phyloP scores from a whole-genome alignment of 2,888 invertebrate species.

The Thera britannica region DNA sequence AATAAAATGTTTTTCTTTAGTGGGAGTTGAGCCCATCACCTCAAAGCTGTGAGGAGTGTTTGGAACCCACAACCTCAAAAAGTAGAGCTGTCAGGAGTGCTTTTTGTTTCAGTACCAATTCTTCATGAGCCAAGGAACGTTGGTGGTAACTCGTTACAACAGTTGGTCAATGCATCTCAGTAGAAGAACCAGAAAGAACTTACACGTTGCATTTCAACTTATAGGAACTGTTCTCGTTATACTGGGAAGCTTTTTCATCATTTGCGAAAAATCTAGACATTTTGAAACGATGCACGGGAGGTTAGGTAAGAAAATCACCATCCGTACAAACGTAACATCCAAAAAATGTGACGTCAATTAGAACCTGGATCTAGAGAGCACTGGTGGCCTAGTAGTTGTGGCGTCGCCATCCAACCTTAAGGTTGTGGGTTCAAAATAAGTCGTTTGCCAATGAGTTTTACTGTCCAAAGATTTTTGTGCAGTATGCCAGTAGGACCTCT shows the following conservation, averaged over 20 bases:
- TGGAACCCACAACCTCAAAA: no score
- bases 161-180: slow-evolving; percentile 55
- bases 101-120: slow-evolving; percentile 58
- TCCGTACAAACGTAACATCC: not conserved
- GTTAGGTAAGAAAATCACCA: slow-evolving; percentile 42
- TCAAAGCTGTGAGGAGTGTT: no score
- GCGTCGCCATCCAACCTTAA: no score
- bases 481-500: no score
- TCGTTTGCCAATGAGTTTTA: no score
- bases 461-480: no score
- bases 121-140: slow-evolving; percentile 58
- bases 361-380: no score
- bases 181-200: slow-evolving; percentile 41
- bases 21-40: no score
- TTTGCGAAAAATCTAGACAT: slow-evolving; percentile 41
- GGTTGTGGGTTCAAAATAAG: no score
- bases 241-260: slow-evolving; percentile 47
- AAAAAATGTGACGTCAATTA: no score
- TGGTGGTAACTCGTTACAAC: slow-evolving; percentile 55
- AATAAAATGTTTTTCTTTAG: no score
- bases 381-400: no score
- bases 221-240: slow-evolving; percentile 44
- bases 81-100: not conserved
- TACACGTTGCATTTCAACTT: slow-evolving; percentile 51
- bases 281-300: slow-evolving; percentile 52